Conservation (phyloP, 2,888 invertebrate genomes). For the Caenorhabditis afra region DNA sequence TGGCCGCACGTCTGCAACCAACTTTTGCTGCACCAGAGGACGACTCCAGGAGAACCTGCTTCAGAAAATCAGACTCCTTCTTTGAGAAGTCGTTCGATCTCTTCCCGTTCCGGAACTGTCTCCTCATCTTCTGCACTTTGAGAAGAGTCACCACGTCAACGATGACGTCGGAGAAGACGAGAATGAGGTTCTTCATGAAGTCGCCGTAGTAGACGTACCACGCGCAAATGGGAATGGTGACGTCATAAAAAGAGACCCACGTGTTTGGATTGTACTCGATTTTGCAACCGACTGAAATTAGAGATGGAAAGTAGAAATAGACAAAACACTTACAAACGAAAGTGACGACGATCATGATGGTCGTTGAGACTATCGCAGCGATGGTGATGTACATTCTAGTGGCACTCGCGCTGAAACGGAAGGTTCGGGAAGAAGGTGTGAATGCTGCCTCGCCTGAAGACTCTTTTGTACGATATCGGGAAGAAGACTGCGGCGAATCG, state of each 20-base stretch:
- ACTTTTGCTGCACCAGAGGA: too few species aligned
- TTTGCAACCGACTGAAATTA: conserved; percentile 24
- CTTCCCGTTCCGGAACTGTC: conserved; percentile 17
- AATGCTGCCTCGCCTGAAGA: conserved; percentile 9
- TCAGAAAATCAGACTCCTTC: conserved; percentile 43
- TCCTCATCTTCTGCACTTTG: conserved; percentile 33
- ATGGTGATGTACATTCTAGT: conserved; percentile 4
- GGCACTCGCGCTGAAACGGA: conserved; percentile 5
- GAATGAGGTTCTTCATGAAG: conserved; percentile 27
- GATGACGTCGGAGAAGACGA: conserved; percentile 17
- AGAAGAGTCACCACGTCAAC: conserved; percentile 30
- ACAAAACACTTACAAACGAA: conserved; percentile 17
- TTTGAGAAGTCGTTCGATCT: conserved; percentile 31
- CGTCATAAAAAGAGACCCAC: conserved; percentile 30
- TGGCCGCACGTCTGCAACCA: conserved; percentile 24
- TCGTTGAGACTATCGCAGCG: neutral
- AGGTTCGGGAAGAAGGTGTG: neutral
- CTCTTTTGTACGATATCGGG: conserved; percentile 24
- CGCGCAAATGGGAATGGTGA: conserved; percentile 17
- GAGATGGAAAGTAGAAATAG: neutral
- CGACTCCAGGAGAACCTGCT: too few species aligned
- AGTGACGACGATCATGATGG: conserved; percentile 15
- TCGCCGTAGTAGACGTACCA: conserved; percentile 24
- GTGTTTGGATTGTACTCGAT: conserved; percentile 18
- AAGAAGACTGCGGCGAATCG: conserved; percentile 38